Conservation (phyloP, 2,797 vertebrate genomes). For the Carcharodon carcharias region DNA sequence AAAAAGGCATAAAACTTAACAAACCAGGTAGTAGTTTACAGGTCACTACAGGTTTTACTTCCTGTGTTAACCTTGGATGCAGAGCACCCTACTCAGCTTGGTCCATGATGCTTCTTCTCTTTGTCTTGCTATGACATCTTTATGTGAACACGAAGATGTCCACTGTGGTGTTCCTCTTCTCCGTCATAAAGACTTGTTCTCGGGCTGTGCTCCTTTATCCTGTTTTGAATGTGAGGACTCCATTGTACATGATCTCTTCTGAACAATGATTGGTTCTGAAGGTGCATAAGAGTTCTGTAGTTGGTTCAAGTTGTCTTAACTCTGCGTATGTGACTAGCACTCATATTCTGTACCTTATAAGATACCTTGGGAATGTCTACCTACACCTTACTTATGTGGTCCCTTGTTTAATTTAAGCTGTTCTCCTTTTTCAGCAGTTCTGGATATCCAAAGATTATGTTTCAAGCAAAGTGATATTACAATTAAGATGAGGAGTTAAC, state of each 20-base stretch:
- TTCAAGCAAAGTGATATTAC: neutral
- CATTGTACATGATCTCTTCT: neutral
- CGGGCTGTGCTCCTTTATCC: no score
- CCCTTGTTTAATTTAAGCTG: neutral
- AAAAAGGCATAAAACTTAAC: no score
- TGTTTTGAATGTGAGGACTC: no score
- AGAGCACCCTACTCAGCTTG: no score
- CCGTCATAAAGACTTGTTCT: no score
- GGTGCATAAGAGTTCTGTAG: neutral
- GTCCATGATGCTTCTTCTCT: no score
- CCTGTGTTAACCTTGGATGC: no score
- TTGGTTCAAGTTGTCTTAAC: neutral
- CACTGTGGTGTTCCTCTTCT: no score
- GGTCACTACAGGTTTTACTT: no score
- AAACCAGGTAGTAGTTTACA: no score
- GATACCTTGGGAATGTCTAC: neutral
- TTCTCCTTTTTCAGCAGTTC: neutral
- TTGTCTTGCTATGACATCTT: no score
- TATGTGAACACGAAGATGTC: no score
- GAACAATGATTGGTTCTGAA: neutral
- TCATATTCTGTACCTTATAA: neutral
- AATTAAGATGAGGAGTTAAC: neutral
- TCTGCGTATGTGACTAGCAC: neutral
- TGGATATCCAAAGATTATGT: neutral
- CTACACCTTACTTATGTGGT: neutral